phyloP scores from a whole-genome alignment of 2,113 vertebrate species.

The Lamprotornis superbus region DNA sequence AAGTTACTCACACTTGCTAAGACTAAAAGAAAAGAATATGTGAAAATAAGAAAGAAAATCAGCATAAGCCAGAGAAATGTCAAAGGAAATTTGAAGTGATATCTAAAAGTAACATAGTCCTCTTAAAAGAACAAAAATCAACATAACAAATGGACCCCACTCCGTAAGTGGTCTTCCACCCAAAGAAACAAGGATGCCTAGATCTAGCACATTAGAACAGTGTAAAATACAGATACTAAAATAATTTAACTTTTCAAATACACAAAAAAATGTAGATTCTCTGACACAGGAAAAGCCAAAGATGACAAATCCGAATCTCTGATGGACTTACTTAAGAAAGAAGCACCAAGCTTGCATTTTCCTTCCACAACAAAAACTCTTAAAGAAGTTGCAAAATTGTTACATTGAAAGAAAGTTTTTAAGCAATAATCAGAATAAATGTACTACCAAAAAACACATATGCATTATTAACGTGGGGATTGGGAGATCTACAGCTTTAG shows the following conservation, averaged over 20 bases:
- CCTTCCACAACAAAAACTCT: background rate
- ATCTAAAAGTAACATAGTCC: background rate
- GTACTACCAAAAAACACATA: background rate
- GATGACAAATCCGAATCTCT: background rate
- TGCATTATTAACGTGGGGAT: background rate
- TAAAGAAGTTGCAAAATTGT: background rate
- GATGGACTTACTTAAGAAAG: background rate
- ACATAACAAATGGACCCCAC: accelerated
- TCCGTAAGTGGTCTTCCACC: background rate
- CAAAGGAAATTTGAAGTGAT: background rate
- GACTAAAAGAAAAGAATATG: background rate
- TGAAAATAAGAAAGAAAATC: background rate
- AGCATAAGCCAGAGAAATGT: background rate
- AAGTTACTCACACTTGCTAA: background rate
- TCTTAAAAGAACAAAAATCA: background rate
- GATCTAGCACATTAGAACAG: background rate
- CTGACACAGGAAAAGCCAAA: background rate
- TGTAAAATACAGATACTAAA: background rate
- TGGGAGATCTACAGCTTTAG: background rate
- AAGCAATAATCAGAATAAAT: background rate
- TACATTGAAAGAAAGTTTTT: background rate
- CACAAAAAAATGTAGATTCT: background rate
- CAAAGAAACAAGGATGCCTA: background rate
- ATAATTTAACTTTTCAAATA: background rate
- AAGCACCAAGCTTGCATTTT: background rate